Evolutionary conservation across 2,113 vertebrate species (phyloP), one percentile per base, ranked within the genome.

Genomic region (Boulengeromyrus knoepffleri): DNA sequence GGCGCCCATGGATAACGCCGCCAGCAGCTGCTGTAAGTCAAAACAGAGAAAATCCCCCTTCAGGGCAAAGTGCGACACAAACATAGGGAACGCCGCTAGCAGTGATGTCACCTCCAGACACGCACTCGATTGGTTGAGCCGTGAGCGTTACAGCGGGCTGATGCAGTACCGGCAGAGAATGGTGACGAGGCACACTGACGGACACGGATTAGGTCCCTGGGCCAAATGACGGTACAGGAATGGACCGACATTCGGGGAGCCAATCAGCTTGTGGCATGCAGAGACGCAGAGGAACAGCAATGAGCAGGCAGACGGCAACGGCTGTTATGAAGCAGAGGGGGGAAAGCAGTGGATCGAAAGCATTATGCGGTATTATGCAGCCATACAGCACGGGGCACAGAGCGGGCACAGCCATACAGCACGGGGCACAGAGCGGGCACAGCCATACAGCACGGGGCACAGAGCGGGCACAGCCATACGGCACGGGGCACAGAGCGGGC

Each of bases 1-100:
- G n/a, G 96, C 97, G 91, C 99, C 98, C 93, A 98, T 31, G 36
- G 90, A 95, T 93, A 99, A 93, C 6, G 94, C 97, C 89, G 96
- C 94, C 90, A 99, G 92, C 89, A 99, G 94, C 96, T 99, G 97
- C 99, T 99, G 92, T 47, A 90, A 89, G 89, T 91, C 90, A 85
- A 92, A 47, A 6, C 88, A 42, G n/a, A n/a, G 9, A 27, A 66
- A 39, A 42, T 17, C 74, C 36, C 13, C 15, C 74, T 17, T 80
- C 36, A 80, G 36, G 74, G 15, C 74, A 42, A 80, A 80, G 15
- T 80, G 74, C 0, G 15, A 15, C 70, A 39, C 13, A 42, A 36
- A 8, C 36, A 12, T 0, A 17, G 10, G 62, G 62, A 12, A 70
- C n/a, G 3, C n/a, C 1, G n/a, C 2, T 31, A 15, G 10, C n/a